phyloP scores from a whole-genome alignment of 1,140 invertebrate species.

The Ceratosolen solmsi region DNA sequence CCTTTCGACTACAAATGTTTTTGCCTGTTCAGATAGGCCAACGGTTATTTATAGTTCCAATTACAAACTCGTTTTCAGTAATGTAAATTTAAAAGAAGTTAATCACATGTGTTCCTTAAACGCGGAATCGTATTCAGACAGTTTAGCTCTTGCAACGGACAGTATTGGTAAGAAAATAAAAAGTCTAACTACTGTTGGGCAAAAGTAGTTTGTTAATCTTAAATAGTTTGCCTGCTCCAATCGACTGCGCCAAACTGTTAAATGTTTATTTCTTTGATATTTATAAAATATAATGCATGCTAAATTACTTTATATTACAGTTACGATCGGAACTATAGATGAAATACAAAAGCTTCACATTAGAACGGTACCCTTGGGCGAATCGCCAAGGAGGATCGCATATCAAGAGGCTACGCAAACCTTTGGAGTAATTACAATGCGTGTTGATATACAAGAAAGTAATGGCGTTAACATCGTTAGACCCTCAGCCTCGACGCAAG shows the following conservation, averaged over 20 bases:
- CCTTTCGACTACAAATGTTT: slow-evolving; percentile 95
- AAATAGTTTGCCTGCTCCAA: too few relatives aligned
- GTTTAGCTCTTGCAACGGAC: slow-evolving; percentile 95
- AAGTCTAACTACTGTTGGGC: neutral
- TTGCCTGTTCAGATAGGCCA: slow-evolving; percentile 98
- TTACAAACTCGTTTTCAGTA: slow-evolving; percentile 98
- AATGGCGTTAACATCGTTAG: slow-evolving; percentile 79
- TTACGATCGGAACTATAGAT: slow-evolving; percentile 98
- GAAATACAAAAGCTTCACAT: slow-evolving; percentile 99
- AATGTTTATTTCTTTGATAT: too few relatives aligned
- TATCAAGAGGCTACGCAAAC: slow-evolving; percentile 96
- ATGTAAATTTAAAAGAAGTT: slow-evolving; percentile 98
- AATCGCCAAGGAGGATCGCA: slow-evolving; percentile 93
- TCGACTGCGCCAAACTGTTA: too few relatives aligned
- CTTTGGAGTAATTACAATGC: slow-evolving; percentile 93
- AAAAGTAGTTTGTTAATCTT: too few relatives aligned
- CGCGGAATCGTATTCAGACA: slow-evolving; percentile 94
- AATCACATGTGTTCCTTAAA: slow-evolving; percentile 99
- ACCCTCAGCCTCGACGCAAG: slow-evolving; percentile 86
- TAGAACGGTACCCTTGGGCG: slow-evolving; percentile 92
- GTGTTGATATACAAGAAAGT: slow-evolving; percentile 88
- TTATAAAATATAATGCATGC: too few relatives aligned
- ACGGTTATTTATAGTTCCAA: slow-evolving; percentile 99
- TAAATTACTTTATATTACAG: too few relatives aligned
- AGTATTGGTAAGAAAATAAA: slow-evolving; percentile 74